These are phyloP conservation scores for Eristalinus sepulchralis DNA, from an alignment of 2,888 invertebrate genomes.

Conservation along the genomic window DNA sequence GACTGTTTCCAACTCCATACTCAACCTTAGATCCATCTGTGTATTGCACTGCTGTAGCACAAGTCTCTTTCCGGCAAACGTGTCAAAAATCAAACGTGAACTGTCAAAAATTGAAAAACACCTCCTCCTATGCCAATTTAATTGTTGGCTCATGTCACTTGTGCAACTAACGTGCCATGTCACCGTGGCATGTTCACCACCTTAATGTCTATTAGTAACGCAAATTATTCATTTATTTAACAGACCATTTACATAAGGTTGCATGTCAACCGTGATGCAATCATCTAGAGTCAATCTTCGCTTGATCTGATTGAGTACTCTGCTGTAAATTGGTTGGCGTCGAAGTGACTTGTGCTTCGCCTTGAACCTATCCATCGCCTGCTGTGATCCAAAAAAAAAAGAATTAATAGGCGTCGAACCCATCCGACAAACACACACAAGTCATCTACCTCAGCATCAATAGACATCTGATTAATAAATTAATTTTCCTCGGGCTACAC, in stretches of 20 bases:
- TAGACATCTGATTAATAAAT: conserved; percentile 46
- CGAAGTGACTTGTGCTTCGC: not conserved
- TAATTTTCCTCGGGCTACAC: conserved; percentile 38
- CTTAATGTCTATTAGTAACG: not conserved
- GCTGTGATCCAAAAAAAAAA: too few species aligned
- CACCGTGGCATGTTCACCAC: not conserved
- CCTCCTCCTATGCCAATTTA: too few species aligned
- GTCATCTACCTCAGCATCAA: conserved; percentile 17
- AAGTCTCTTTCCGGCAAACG: too few species aligned
- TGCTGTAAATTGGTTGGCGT: too few species aligned
- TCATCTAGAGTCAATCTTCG: not conserved
- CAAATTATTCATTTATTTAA: not conserved
- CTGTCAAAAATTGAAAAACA: too few species aligned
- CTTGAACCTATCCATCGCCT: not conserved
- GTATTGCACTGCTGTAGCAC: too few species aligned
- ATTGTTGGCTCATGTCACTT: not conserved
- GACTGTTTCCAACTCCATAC: too few species aligned
- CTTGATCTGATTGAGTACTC: too few species aligned
- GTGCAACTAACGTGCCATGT: not conserved
- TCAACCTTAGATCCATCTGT: too few species aligned
- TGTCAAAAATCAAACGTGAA: too few species aligned
- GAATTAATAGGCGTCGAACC: not conserved
- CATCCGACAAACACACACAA: not conserved
- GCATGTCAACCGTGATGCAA: not conserved
- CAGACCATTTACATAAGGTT: not conserved